Percentiles rank a stretch among this genome's conserved stretches.
phyloP scores from a whole-genome alignment of 2,113 vertebrate species.

The Lonchura striata region DNA sequence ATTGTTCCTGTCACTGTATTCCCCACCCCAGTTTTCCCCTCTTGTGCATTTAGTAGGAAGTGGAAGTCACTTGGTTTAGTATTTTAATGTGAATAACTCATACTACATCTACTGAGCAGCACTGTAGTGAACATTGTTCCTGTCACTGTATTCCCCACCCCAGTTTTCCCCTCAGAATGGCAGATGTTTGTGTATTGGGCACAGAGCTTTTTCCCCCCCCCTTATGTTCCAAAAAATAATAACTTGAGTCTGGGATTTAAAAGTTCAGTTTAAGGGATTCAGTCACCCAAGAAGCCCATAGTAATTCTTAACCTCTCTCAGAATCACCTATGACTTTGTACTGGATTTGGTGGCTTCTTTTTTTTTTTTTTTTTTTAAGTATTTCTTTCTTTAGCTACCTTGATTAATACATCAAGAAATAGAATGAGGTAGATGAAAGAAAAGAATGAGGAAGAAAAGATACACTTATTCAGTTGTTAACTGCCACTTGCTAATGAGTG shows the following conservation, averaged over 20 bases:
- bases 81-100: not conserved
- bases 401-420: not conserved
- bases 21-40: not conserved
- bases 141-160: not conserved
- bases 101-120: not conserved
- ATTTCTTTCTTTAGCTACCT: not conserved
- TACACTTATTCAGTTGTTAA: not conserved
- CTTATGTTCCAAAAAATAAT: not conserved
- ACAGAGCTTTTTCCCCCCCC: not conserved
- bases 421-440: not conserved
- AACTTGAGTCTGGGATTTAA: not conserved
- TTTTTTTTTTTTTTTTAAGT: accelerated
- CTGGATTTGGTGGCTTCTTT: accelerated
- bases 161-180: not conserved
- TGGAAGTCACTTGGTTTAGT: not conserved
- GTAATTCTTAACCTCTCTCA: not conserved
- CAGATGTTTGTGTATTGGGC: not conserved
- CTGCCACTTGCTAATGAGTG: not conserved
- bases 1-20: not conserved
- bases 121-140: not conserved
- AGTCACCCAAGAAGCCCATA: not conserved
- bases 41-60: not conserved
- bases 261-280: not conserved
- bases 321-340: not conserved
- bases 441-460: not conserved